Base-by-base conservation (phyloP, 2,888 invertebrate genomes). In the Ischnus inquisitorius region DNA sequence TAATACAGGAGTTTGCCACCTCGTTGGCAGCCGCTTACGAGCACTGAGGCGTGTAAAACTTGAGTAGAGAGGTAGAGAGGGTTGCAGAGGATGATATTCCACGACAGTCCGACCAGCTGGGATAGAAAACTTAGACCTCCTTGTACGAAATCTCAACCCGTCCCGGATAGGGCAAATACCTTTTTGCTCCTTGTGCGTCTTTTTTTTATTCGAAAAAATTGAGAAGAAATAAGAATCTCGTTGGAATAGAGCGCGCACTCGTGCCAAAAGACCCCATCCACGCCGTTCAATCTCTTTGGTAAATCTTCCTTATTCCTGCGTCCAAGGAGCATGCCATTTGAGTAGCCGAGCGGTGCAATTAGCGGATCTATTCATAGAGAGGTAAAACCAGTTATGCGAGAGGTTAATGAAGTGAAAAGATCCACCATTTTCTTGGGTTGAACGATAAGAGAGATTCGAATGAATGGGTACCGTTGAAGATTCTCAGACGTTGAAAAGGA, bases 1-100 rank as follows among this genome's bases (percentile, higher is more conserved):
- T 79, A 76, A 83, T 79, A 60, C 79, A 67, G 69, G 76, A 76
- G 79, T 83, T 83, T 79, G 83, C 76, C 79, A 79, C 71, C 79
- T 79, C 79, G 83, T 72, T 72, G 79, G 79, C 51, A 83, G 76
- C 60, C 75, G 65, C 76, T 79, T 76, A 83, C 76, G 76, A 79
- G 54, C 60, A 79, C 43, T 51, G 71, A 76, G 71, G 76, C 71
- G 76, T 79, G 83, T 76, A 83, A 83, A 83, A 65, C 79, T 76
- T 76, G 83, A 62, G 43, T 43, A 22, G 71, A 76, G 71, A 76
- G 79, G 67, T 79, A 25, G 22, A 60, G 65, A 65, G 64, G 28
- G 14, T n/a, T 60, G 60, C 2, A 67, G 65, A 68, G 28, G 76
- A 83, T 75, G 76, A 83, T 83, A 71, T 83, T 79, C 78, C 64